Percentiles rank a stretch among this genome's conserved stretches.
Conservation (phyloP, 1,140 invertebrate genomes). For the Campodea augens region DNA sequence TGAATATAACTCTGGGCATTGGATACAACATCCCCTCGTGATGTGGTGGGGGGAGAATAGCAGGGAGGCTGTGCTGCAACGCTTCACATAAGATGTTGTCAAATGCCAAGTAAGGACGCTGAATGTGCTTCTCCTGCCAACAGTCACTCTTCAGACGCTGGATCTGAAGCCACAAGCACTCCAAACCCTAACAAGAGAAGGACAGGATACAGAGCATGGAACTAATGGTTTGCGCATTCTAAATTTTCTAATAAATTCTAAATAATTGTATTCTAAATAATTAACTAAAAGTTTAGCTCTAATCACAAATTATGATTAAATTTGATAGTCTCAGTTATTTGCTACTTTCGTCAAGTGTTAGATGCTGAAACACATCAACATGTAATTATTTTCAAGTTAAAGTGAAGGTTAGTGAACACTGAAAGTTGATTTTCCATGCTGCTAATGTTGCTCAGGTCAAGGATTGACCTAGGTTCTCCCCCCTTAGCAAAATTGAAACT, state of each 20-base stretch:
- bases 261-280: slow-evolving; percentile 2
- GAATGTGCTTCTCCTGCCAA: slow-evolving; percentile 94
- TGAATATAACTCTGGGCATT: slow-evolving; percentile 72
- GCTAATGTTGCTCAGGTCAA: too few relatives aligned
- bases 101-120: slow-evolving; percentile 85
- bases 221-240: neutral
- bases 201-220: neutral
- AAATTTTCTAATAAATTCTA: neutral
- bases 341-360: too few relatives aligned
- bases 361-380: too few relatives aligned
- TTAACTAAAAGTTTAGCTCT: neutral
- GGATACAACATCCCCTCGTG: slow-evolving; percentile 76
- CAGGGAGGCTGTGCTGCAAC: slow-evolving; percentile 81
- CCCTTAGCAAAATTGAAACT: too few relatives aligned
- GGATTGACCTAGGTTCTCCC: too few relatives aligned
- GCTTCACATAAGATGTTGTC: slow-evolving; percentile 89
- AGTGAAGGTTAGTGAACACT: too few relatives aligned
- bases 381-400: too few relatives aligned
- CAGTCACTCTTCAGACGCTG: slow-evolving; percentile 80
- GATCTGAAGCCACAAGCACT: slow-evolving; percentile 92
- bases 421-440: too few relatives aligned
- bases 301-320: neutral
- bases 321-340: too few relatives aligned
- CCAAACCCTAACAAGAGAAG: slow-evolving; percentile 46
- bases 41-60: slow-evolving; percentile 73